Percentiles rank a stretch among this genome's conserved stretches.
Conservation (phyloP, 2,888 invertebrate species). For the Alloplasta piceator region DNA sequence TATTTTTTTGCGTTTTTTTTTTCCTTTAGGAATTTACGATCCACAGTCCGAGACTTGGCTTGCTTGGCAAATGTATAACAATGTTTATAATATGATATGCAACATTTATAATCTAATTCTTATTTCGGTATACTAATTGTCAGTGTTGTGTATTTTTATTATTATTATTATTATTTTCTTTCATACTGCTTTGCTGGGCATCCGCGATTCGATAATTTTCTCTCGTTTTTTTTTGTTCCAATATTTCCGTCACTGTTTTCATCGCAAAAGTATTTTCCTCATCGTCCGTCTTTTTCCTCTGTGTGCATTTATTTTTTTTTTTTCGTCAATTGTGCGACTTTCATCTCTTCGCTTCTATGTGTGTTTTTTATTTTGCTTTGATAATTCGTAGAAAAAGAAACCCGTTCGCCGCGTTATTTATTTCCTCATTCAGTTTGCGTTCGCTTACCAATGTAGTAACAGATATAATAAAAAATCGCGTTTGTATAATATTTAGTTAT, state of each 20-base stretch:
- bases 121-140: conserved; percentile 80
- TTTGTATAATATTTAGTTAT: conserved; percentile 75
- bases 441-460: conserved; percentile 80
- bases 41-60: conserved; percentile 72
- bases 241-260: conserved; percentile 10
- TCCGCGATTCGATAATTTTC: conserved; percentile 70
- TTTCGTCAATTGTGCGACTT: conserved; percentile 2
- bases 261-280: conserved; percentile 24
- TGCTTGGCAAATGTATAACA: conserved; percentile 82
- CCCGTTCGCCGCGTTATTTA: conserved; percentile 49
- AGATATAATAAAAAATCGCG: conserved; percentile 78
- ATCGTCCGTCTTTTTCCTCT: conserved; percentile 20
- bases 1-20: conserved; percentile 39
- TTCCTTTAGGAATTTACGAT: conserved; percentile 65
- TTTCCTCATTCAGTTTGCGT: conserved; percentile 34
- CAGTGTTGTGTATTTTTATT: conserved; percentile 56
- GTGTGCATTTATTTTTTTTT: conserved; percentile 33
- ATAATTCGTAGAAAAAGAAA: conserved; percentile 66
- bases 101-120: conserved; percentile 83
- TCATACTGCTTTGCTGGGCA: conserved; percentile 80
- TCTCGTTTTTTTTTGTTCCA: conserved; percentile 67
- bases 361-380: conserved; percentile 20
- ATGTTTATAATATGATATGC: conserved; percentile 83
- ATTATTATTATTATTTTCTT: background rate
- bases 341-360: conserved; percentile 11